Conservation (phyloP, 2,797 vertebrate genomes). For the Phaenicophaeus curvirostris region DNA sequence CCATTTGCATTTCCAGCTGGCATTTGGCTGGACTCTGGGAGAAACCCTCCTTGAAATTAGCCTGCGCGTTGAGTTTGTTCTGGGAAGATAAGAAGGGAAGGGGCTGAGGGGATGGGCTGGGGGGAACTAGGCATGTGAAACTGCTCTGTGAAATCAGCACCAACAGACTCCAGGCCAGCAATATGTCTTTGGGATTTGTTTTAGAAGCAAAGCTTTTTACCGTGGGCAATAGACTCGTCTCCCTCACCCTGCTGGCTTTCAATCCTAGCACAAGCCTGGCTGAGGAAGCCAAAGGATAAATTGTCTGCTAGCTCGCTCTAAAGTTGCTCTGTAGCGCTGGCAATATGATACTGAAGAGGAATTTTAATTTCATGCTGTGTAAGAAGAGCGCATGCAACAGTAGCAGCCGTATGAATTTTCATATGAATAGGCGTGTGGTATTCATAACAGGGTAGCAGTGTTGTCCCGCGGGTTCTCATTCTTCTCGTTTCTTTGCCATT, state of each 20-base stretch:
- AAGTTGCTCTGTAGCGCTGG: conserved; percentile 50
- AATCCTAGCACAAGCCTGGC: conserved; percentile 18
- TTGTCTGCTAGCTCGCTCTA: conserved; percentile 50
- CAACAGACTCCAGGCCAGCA: conserved; percentile 43
- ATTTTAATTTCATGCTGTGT: conserved; percentile 76
- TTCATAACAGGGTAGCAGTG: conserved; percentile 47
- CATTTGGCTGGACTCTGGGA: conserved; percentile 62
- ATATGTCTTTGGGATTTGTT: conserved; percentile 56
- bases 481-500: conserved; percentile 38
- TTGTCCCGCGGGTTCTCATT: conserved; percentile 63
- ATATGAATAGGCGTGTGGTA: conserved; percentile 63
- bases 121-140: conserved; percentile 55
- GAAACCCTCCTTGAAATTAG: conserved; percentile 66
- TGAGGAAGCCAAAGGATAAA: conserved; percentile 67
- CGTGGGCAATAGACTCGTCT: conserved; percentile 54
- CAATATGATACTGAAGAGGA: conserved; percentile 61
- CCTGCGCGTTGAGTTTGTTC: conserved; percentile 64
- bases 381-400: conserved; percentile 59
- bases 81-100: conserved; percentile 64
- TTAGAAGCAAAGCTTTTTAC: conserved; percentile 61
- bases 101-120: conserved; percentile 10
- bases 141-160: conserved; percentile 56
- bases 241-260: conserved; percentile 63
- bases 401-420: conserved; percentile 71
- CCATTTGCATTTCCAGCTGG: conserved; percentile 67